Evolutionary conservation across 2,888 invertebrate genomes (phyloP).

Genomic region (Lysandra coridon): DNA sequence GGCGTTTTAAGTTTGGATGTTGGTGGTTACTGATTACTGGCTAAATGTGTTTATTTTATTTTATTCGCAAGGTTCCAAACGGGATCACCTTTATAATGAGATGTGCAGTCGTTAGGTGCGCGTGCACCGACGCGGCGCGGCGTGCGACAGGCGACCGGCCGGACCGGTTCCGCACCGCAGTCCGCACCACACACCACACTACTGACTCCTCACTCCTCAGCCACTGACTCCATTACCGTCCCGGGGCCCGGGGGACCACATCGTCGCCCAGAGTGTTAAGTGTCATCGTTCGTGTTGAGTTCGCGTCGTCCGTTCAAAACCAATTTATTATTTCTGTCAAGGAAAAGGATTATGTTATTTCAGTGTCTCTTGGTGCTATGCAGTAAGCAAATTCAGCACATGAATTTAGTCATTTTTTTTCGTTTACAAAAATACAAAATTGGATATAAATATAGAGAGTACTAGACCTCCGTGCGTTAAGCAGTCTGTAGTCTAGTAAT

Average conservation of each 20-base stretch:
- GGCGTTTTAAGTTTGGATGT: too few relatives aligned
- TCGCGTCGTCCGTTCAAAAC: neutral
- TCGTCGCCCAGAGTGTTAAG: neutral
- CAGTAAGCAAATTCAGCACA: neutral
- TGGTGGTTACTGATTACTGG: too few relatives aligned
- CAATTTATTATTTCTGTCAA: neutral
- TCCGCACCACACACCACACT: neutral
- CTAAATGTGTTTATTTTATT: neutral
- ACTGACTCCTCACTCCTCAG: neutral
- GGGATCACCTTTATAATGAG: neutral
- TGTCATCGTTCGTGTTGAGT: neutral
- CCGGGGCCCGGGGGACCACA: neutral
- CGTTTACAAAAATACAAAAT: neutral
- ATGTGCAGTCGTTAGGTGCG: neutral
- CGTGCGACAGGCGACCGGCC: neutral
- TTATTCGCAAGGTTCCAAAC: neutral
- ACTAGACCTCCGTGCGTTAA: too few relatives aligned
- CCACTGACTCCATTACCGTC: neutral
- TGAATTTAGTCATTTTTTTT: neutral
- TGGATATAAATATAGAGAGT: too few relatives aligned
- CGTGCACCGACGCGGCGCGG: neutral
- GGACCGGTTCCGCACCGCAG: neutral
- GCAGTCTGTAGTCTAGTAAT: neutral
- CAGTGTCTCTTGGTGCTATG: too few relatives aligned
- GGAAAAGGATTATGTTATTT: neutral